Base-by-base conservation (phyloP, 2,888 invertebrate genomes). In the Pyrrhosoma nymphula region DNA sequence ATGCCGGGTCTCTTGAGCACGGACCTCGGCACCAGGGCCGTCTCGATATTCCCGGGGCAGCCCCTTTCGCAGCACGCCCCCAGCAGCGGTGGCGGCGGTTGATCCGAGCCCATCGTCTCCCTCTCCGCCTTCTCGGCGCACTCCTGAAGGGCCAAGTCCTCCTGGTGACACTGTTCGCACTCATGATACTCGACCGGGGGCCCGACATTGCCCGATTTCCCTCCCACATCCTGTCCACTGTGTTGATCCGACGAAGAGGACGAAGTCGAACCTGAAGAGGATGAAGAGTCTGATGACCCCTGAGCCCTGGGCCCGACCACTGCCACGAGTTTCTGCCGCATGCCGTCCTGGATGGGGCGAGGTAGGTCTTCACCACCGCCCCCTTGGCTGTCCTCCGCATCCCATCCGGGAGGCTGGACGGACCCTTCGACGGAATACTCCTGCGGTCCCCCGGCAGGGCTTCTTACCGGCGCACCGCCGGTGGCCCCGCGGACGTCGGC, bases 1-100 rank as follows among this genome's bases (percentile, higher is more conserved):
- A 98, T 97, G 95, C 98, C 98, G 95, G 98, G 98, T 96, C 98
- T 98, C 97, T 98, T 98, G 95, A 99, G 97, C 96, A 98, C 97
- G 63, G 98, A 98, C 96, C 98, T 98, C 96, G 98, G 97, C 63
- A 96, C 96, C 95, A 96, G 95, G 95, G 96, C 90, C 98, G 97
- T 98, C 98, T 97, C 98, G 98, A 95, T 97, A 97, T 96, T 96
- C 96, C 60, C 96, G 96, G 91, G 96, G 96, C 60, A 96, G 96
- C 95, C 96, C 96, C 96, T 96, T 97, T 97, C 96, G 97, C 96
- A 97, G 97, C 97, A 97, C 97, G 97, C 97, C 96, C 96, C 97
- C 97, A 96, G 97, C 97, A 97, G 97, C 97, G 90, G 96, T 96
- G 88, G 95, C 88, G 96, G 97, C 97, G 96, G 97, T 96, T 96